phyloP scores from a whole-genome alignment of 2,797 vertebrate species.

The Pygocentrus nattereri region DNA sequence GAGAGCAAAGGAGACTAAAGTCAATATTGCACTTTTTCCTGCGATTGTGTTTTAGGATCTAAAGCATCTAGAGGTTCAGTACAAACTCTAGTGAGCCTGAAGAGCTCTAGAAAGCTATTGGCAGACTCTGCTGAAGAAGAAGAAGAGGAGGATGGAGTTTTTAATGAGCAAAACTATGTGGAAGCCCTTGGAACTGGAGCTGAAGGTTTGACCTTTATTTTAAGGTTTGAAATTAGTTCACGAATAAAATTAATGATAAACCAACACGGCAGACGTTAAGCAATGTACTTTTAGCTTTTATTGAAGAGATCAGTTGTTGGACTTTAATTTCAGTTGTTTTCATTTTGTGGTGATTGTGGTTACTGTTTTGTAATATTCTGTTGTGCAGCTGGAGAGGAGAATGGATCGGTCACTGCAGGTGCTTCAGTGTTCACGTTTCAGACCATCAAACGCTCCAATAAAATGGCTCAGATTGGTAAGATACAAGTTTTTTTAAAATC shows the following conservation, averaged over 20 bases:
- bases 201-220: slow-evolving; percentile 76
- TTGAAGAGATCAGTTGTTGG: not conserved
- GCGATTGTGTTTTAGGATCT: slow-evolving; percentile 68
- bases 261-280: not conserved
- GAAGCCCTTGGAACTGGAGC: slow-evolving; percentile 80
- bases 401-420: slow-evolving; percentile 77
- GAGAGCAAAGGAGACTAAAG: not conserved
- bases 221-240: too few relatives aligned
- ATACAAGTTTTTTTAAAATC: not conserved
- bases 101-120: slow-evolving; percentile 74
- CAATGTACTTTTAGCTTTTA: too few relatives aligned
- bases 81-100: slow-evolving; percentile 79
- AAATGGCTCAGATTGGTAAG: slow-evolving; percentile 90
- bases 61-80: slow-evolving; percentile 70
- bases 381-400: slow-evolving; percentile 78
- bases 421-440: slow-evolving; percentile 91
- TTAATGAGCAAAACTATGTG: slow-evolving; percentile 86
- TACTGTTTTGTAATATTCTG: slow-evolving; percentile 30
- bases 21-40: slow-evolving; percentile 21
- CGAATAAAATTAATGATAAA: not conserved
- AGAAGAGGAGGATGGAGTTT: slow-evolving; percentile 71
- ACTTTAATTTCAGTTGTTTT: not conserved
- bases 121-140: slow-evolving; percentile 67
- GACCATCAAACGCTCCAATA: slow-evolving; percentile 83
- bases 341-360: not conserved